Conservation (phyloP, 2,797 vertebrate genomes). For the Cryptoprocta ferox region DNA sequence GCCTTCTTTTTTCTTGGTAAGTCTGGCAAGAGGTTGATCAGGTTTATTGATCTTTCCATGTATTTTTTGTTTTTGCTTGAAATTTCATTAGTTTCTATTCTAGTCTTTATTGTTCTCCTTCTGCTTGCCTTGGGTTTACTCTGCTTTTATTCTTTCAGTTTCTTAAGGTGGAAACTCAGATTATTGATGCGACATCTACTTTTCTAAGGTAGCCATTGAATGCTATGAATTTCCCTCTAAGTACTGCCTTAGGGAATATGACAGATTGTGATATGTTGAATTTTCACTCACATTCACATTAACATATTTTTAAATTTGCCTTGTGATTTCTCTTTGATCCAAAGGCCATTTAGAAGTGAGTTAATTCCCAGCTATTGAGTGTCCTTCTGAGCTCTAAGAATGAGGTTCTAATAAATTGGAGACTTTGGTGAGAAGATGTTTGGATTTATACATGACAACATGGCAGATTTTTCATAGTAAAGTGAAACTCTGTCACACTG, state of each 20-base stretch:
- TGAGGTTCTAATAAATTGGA: not conserved
- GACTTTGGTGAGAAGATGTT: not conserved
- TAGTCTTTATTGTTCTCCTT: not conserved
- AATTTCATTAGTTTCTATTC: conserved; percentile 42
- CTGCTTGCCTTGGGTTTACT: conserved; percentile 23
- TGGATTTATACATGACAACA: not conserved
- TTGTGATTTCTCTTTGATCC: conserved; percentile 38
- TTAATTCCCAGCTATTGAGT: conserved; percentile 25
- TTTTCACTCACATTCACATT: conserved; percentile 53
- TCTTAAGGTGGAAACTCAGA: conserved; percentile 15
- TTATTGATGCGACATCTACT: conserved; percentile 2
- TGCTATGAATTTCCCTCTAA: conserved; percentile 15
- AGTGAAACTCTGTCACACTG: not conserved
- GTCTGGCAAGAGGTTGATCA: not conserved
- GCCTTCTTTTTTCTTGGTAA: conserved; percentile 18
- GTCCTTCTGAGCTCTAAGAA: conserved; percentile 22
- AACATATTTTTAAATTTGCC: conserved; percentile 48
- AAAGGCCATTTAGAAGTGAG: not conserved
- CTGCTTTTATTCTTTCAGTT: conserved; percentile 54
- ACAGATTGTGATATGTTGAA: not conserved
- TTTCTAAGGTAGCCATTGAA: not conserved
- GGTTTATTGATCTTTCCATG: conserved; percentile 38
- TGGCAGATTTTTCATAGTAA: not conserved
- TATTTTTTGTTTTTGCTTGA: conserved; percentile 46
- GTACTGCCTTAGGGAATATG: not conserved